These are phyloP conservation scores for Centrocercus urophasianus DNA, from an alignment of 2,113 vertebrate species.

Conservation along the genomic window DNA sequence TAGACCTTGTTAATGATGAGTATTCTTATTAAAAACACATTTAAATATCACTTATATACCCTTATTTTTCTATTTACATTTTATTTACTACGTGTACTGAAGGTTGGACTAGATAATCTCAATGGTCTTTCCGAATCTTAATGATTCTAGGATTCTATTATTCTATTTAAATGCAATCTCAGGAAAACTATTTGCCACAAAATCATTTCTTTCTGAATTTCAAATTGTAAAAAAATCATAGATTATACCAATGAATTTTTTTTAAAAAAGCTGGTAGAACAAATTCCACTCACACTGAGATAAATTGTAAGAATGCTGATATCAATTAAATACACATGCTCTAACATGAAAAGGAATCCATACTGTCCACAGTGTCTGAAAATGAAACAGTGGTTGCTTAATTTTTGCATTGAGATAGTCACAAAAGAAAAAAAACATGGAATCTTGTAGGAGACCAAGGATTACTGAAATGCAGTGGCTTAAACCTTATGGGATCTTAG, in stretches of 20 bases:
- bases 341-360: not conserved
- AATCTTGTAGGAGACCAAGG: not conserved
- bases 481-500: not conserved
- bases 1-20: not conserved
- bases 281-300: not conserved
- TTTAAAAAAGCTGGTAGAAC: not conserved
- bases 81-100: too few relatives aligned
- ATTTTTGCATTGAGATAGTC: not conserved
- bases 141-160: not conserved
- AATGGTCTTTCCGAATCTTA: too few relatives aligned
- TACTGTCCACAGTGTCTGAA: not conserved
- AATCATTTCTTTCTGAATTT: not conserved
- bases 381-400: not conserved
- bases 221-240: not conserved
- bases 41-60: not conserved
- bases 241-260: not conserved
- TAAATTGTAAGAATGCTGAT: not conserved
- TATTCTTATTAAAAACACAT: not conserved
- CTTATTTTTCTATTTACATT: not conserved
- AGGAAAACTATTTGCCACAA: not conserved
- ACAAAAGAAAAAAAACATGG: not conserved
- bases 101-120: too few relatives aligned
- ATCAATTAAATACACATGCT: not conserved
- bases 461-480: not conserved
- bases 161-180: not conserved